phyloP scores from a whole-genome alignment of 2,888 invertebrate genomes.

The Drosophila pseudotakahashii region DNA sequence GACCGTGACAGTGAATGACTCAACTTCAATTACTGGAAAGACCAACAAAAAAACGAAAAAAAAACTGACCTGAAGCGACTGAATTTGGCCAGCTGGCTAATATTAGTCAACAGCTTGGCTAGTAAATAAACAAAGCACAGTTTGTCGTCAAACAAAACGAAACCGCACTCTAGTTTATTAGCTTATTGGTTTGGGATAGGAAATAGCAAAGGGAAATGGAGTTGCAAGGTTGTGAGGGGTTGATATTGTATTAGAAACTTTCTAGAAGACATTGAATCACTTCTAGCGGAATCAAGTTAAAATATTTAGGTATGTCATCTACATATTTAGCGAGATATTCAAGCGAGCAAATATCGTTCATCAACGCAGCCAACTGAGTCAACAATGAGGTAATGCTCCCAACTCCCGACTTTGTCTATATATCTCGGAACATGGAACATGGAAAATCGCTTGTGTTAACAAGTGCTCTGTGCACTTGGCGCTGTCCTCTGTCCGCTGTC shows the following conservation, averaged over 20 bases:
- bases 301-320: slow-evolving; percentile 12
- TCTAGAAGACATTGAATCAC: slow-evolving; percentile 13
- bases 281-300: background rate
- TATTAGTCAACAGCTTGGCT: slow-evolving; percentile 39
- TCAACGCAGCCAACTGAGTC: slow-evolving; percentile 51
- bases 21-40: slow-evolving; percentile 25
- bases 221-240: slow-evolving; percentile 28
- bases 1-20: slow-evolving; percentile 42
- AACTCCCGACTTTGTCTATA: slow-evolving; percentile 19
- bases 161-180: slow-evolving; percentile 15
- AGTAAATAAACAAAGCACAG: slow-evolving; percentile 12
- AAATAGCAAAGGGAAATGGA: slow-evolving; percentile 16
- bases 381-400: slow-evolving; percentile 71
- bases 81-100: slow-evolving; percentile 36
- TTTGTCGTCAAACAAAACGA: slow-evolving; percentile 26
- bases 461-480: slow-evolving; percentile 70
- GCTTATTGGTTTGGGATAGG: slow-evolving; percentile 19
- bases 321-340: slow-evolving; percentile 38
- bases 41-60: slow-evolving; percentile 5
- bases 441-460: slow-evolving; percentile 70
- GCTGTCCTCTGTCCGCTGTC: slow-evolving; percentile 14
- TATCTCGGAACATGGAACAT: slow-evolving; percentile 64
- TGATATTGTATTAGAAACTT: slow-evolving; percentile 12
- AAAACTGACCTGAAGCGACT: slow-evolving; percentile 15
- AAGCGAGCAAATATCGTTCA: slow-evolving; percentile 34